These are phyloP conservation scores for Gasterosteus nipponicus DNA, from an alignment of 2,113 vertebrate genomes.

Conservation along the genomic window DNA sequence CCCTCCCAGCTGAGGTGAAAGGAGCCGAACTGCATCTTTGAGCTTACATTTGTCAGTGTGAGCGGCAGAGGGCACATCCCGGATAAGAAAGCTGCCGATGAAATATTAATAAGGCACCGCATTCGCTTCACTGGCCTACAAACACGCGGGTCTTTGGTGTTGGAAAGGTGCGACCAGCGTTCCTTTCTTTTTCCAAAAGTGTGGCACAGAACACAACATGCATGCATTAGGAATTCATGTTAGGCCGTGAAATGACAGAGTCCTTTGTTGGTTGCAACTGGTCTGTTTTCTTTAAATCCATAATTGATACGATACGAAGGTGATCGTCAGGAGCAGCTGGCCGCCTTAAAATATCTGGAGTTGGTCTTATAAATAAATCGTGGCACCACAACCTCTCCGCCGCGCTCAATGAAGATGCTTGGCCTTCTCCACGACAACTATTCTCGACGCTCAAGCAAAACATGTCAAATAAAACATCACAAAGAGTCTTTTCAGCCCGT, in stretches of 20 bases:
- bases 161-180: slow-evolving; percentile 62
- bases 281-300: slow-evolving; percentile 71
- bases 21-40: slow-evolving; percentile 47
- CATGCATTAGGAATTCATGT: slow-evolving; percentile 57
- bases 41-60: slow-evolving; percentile 61
- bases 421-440: slow-evolving; percentile 81
- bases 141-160: slow-evolving; percentile 73
- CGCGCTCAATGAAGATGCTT: slow-evolving; percentile 59
- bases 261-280: slow-evolving; percentile 36
- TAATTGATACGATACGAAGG: slow-evolving; percentile 72
- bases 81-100: slow-evolving; percentile 74
- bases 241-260: slow-evolving; percentile 35
- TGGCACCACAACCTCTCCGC: slow-evolving; percentile 56
- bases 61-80: slow-evolving; percentile 72
- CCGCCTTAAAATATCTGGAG: slow-evolving; percentile 43
- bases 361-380: slow-evolving; percentile 54
- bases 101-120: slow-evolving; percentile 83
- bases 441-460: slow-evolving; percentile 50
- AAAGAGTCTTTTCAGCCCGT: slow-evolving; percentile 61
- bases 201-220: slow-evolving; percentile 41
- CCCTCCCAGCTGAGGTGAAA: slow-evolving; percentile 48
- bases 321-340: slow-evolving; percentile 59
- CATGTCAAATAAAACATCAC: slow-evolving; percentile 65
- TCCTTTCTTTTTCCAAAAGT: slow-evolving; percentile 36
- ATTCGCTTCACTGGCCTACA: slow-evolving; percentile 83